Evolutionary conservation across 2,888 invertebrate species (phyloP).

Genomic region (Diloba caeruleocephala): DNA sequence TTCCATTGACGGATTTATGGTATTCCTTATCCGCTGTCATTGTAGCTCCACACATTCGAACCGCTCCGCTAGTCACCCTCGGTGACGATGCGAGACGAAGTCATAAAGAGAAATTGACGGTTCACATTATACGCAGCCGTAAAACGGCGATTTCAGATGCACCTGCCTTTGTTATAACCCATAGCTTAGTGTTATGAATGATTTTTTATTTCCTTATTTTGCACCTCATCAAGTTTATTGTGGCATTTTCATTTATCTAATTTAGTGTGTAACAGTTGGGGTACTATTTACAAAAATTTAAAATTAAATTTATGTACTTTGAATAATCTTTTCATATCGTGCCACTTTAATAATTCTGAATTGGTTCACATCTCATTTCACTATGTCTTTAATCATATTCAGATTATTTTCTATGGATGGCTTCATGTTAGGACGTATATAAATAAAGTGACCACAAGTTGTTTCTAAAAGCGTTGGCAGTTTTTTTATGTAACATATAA

Average conservation of each 20-base stretch:
- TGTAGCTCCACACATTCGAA: conserved; percentile 37
- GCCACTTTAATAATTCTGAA: too few species aligned
- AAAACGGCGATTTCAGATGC: conserved; percentile 72
- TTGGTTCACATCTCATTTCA: too few species aligned
- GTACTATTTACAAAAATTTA: too few species aligned
- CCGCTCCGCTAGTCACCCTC: conserved; percentile 61
- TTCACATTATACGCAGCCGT: conserved; percentile 71
- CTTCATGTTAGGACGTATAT: too few species aligned
- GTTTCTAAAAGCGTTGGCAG: too few species aligned
- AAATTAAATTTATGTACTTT: too few species aligned
- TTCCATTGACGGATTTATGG: not conserved
- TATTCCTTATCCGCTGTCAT: conserved; percentile 28
- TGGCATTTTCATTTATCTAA: conserved; percentile 13
- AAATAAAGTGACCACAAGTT: too few species aligned
- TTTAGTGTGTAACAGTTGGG: not conserved
- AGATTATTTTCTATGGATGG: too few species aligned
- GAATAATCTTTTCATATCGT: too few species aligned
- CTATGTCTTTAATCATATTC: too few species aligned
- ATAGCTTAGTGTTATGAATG: conserved; percentile 36
- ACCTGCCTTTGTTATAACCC: conserved; percentile 58
- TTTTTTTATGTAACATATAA: too few species aligned
- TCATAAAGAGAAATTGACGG: conserved; percentile 79
- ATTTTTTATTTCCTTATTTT: conserved; percentile 51
- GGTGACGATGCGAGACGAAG: conserved; percentile 63
- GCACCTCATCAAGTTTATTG: conserved; percentile 34